Base-by-base conservation (phyloP, 2,888 invertebrate genomes). In the Elegia similella region DNA sequence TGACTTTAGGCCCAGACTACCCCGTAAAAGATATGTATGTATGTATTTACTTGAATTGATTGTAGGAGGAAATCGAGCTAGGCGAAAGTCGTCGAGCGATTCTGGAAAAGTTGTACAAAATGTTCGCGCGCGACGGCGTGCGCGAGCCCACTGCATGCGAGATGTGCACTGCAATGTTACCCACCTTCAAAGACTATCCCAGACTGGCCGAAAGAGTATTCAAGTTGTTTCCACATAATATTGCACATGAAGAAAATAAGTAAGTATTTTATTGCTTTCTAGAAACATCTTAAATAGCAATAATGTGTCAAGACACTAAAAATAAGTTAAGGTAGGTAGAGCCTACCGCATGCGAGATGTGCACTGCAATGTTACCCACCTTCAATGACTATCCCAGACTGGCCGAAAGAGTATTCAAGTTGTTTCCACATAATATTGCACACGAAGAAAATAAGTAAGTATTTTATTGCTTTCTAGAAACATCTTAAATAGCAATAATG, bases 221-320 rank as follows among this genome's bases (percentile, higher is more conserved):
- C 67, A 65, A 68, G 0, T 57, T 88, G 58, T 89, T 89, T 65
- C 88, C 89, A 2, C 89, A 89, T 34, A 30, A 7, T 15, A 32
- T 44, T 10, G 32, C 12, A 2, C 8, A 10, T n/a, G 32, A 46
- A 6, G 44, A 44, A 1, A 30, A 34, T 6, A 53, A 29, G 53
- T 53, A 43, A 53, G 13, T 34, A 10, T n/a, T n/a, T n/a, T n/a
- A n/a, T 34, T 34, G 12, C 8, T 3, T 34, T 34, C 2, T 34
- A 34, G 6, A 7, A 17, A 15, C 3, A 44, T 6, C 5, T 16
- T 2, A 16, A 44, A 44, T 23, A 3, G 23, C 2, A 23, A 23
- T 23, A 23, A 23, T 23, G 23, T 23, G 2, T 23, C 23, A 23
- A 23, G n/a, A n/a, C n/a, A n/a, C n/a, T n/a, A n/a, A n/a, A n/a